Base-by-base conservation (phyloP, 1,140 invertebrate species). In the Steinernema khuongi region DNA sequence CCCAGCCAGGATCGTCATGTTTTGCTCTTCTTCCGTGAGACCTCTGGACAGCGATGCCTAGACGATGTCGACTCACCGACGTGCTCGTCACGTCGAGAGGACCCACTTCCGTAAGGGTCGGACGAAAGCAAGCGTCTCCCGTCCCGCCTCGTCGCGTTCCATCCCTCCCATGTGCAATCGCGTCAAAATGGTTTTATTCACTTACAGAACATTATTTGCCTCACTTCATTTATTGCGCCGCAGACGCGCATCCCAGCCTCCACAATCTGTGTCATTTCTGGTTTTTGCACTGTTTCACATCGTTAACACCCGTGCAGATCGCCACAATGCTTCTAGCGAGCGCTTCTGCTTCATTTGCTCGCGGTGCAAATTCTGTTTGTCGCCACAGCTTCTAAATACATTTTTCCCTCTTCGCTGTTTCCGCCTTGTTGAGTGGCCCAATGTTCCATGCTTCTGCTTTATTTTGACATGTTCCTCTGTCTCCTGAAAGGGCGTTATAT, bases 151-250 rank as follows among this genome's bases (percentile, higher is more conserved):
- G 14, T 26, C 26, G 26, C 11, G 7, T 22, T 14, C 50, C 50
- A 17, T 22, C 26, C 22, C 50, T 60, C 50, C 7, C 50, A 7
- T 22, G 50, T 60, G 50, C 50, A 60, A 60, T 22, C 50, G 7
- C 26, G 50, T 60, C 7, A 7, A 60, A 60, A 17, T 60, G 50
- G 50, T 7, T 22, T 60, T 60, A 60, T 60, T 60, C 50, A 60
- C 50, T 60, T 60, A 60, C 36, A 41, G n/a, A 7, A 41, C 50
- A 60, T 60, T 22, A 60, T 60, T 60, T 60, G 50, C 50, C 50
- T 60, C 50, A 60, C 7, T 60, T 60, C 50, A 22, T 22, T 60
- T 60, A n/a, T n/a, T 60, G 11, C 11, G 4, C 11, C 22, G 50
- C 50, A 7, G 11, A 22, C 7, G 7, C 50, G 7, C 19, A 14